Percentiles rank a stretch among this genome's conserved stretches.
These are phyloP conservation scores for Tubulanus polymorphus DNA, from an alignment of 2,888 invertebrate genomes.

Conservation along the genomic window DNA sequence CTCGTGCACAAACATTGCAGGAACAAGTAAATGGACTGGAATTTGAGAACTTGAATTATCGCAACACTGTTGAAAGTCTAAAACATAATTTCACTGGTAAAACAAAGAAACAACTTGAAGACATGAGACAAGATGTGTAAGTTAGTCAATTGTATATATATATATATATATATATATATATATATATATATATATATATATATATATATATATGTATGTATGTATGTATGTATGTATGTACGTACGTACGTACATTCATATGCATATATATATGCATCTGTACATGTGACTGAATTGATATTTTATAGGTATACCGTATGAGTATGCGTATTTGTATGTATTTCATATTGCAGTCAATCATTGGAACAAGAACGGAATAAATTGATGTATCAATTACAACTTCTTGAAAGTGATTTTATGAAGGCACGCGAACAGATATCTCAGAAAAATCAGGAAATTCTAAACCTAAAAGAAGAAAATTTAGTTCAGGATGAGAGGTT, in stretches of 20 bases:
- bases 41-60: slow-evolving; percentile 24
- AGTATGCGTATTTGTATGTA: no score
- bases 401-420: slow-evolving; percentile 36
- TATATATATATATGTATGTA: no score
- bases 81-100: neutral
- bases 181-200: neutral
- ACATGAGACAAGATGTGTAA: neutral
- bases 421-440: slow-evolving; percentile 32
- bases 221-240: no score
- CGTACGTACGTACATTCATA: no score
- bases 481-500: neutral
- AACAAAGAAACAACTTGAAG: neutral
- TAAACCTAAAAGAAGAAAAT: slow-evolving; percentile 24
- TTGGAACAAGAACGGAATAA: slow-evolving; percentile 31
- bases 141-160: neutral
- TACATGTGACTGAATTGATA: no score
- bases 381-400: slow-evolving; percentile 29
- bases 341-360: slow-evolving; percentile 27
- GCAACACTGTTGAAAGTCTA: no score
- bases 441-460: slow-evolving; percentile 35
- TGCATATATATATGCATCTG: no score
- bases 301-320: no score
- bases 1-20: slow-evolving; percentile 25
- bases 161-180: neutral
- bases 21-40: slow-evolving; percentile 36